These are phyloP conservation scores for Temnothorax rugatulus DNA, from an alignment of 2,888 invertebrate genomes.

Conservation along the genomic window DNA sequence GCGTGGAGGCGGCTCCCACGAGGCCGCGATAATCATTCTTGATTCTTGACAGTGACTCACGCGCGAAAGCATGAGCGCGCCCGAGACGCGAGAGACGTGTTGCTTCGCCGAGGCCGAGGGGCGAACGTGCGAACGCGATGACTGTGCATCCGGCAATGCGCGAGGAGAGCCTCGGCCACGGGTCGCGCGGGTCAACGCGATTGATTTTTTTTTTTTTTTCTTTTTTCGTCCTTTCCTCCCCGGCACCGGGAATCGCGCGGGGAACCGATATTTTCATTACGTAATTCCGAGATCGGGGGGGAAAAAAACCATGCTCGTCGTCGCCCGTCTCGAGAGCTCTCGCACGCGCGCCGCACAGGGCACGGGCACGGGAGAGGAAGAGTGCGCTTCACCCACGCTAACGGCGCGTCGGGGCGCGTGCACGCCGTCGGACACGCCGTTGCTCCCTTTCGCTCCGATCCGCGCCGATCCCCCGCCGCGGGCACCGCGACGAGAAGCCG, in stretches of 20 bases:
- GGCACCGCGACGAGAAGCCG: background rate
- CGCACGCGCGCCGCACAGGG: conserved; percentile 6
- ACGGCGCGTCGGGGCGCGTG: conserved; percentile 19
- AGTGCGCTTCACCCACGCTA: conserved; percentile 16
- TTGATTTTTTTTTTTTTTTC: conserved; percentile 10
- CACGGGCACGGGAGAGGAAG: background rate
- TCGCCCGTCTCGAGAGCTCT: background rate
- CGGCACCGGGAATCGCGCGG: background rate
- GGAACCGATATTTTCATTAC: conserved; percentile 64
- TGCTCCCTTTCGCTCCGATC: too few species aligned
- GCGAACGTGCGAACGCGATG: background rate
- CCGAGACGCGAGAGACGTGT: conserved; percentile 52
- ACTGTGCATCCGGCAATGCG: background rate
- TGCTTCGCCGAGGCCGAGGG: conserved; percentile 23
- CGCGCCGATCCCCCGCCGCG: background rate
- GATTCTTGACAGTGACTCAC: conserved; percentile 81
- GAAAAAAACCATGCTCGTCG: conserved; percentile 61
- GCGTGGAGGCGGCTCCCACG: background rate
- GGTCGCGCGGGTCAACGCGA: background rate
- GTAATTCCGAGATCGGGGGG: conserved; percentile 62
- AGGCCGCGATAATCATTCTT: conserved; percentile 51
- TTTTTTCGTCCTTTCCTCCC: background rate
- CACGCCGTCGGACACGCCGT: background rate
- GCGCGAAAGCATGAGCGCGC: conserved; percentile 78
- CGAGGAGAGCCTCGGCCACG: background rate